Evolutionary conservation across 2,797 vertebrate genomes (phyloP).

Genomic region (Melanotaenia trifasciata): DNA sequence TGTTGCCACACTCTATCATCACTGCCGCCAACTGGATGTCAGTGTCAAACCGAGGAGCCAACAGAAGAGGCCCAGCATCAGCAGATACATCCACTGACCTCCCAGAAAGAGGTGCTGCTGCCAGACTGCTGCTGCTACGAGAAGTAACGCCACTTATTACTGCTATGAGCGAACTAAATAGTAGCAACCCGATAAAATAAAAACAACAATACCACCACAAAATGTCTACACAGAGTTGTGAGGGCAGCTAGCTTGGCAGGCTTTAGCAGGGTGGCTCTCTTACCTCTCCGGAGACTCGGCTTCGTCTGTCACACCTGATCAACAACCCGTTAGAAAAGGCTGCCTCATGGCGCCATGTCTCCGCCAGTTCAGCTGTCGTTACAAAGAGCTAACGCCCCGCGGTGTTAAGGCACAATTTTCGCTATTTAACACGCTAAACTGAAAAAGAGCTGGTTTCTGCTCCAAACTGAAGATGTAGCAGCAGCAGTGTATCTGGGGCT

Average conservation of each 20-base stretch:
- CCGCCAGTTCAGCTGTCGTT: background rate
- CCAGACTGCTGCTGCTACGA: background rate
- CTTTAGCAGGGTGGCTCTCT: conserved; percentile 41
- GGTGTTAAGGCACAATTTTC: background rate
- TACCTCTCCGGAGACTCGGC: conserved; percentile 51
- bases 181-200: background rate
- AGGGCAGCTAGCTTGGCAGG: conserved; percentile 28
- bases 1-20: background rate
- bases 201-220: background rate
- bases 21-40: conserved; percentile 1
- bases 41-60: background rate
- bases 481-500: conserved; percentile 31
- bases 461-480: conserved; percentile 53
- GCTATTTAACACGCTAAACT: fast-evolving
- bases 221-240: background rate
- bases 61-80: conserved; percentile 33
- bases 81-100: conserved; percentile 3
- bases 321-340: conserved; percentile 19
- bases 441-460: conserved; percentile 4
- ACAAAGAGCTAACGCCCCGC: background rate
- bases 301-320: conserved; percentile 55
- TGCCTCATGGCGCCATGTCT: conserved; percentile 15
- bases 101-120: background rate
- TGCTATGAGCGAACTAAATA: background rate
- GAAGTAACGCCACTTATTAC: background rate